These are phyloP conservation scores for Gambelia wislizenii DNA, from an alignment of 2,797 vertebrate species.

Conservation along the genomic window DNA sequence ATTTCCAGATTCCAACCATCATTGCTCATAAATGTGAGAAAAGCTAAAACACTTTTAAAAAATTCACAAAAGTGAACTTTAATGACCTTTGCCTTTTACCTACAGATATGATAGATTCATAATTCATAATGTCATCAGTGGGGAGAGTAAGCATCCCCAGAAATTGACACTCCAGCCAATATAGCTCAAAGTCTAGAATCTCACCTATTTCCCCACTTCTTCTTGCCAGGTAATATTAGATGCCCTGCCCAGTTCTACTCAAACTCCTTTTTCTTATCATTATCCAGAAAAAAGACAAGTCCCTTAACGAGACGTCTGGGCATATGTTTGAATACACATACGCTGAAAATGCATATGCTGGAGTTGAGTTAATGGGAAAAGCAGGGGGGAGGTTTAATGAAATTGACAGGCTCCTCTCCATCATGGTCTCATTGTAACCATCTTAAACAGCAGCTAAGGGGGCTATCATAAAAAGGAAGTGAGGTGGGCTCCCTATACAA, in stretches of 20 bases:
- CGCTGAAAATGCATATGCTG: neutral
- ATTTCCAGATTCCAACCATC: conserved; percentile 30
- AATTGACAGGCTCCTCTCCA: neutral
- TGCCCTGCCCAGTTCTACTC: neutral
- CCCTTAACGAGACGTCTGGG: neutral
- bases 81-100: conserved; percentile 24
- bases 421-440: neutral
- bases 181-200: neutral
- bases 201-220: neutral
- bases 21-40: neutral
- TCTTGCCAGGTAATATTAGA: neutral
- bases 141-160: neutral
- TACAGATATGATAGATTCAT: neutral
- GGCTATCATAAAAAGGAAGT: neutral
- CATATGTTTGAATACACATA: neutral
- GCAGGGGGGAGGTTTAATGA: neutral
- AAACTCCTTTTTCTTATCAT: neutral
- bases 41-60: conserved; percentile 8
- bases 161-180: neutral
- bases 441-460: neutral
- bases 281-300: neutral
- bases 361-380: neutral
- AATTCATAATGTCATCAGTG: neutral
- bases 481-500: neutral
- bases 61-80: neutral